Evolutionary conservation across 2,113 vertebrate genomes (phyloP), one percentile per base, ranked within the genome.

Genomic region (Heterotis niloticus): DNA sequence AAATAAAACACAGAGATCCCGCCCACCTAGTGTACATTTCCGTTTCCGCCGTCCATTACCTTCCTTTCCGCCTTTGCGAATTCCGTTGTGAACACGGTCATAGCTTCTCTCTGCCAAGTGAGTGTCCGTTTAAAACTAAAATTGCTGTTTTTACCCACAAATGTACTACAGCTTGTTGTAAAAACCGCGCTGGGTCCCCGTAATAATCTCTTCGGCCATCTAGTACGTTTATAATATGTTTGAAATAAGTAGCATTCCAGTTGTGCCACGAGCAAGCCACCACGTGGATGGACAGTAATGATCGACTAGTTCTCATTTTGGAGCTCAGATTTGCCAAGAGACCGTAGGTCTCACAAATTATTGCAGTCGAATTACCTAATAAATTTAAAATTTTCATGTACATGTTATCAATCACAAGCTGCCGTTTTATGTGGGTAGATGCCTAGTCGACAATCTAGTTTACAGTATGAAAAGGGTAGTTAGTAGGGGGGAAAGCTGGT

Each of bases 1-100:
- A 23, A n/a, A 4, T 17, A 4, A 10, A 62, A 62, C 20, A 20
- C 13, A 20, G 2, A 62, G 34, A n/a, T 56, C 52, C 74, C 80
- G 24, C 67, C 80, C 51, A 69, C 20, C 1, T 11, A 11, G 2
- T 23, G 2, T 16, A 62, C 76, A 16, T 85, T 89, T 81, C 83
- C 84, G 29, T 71, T 82, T 67, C 70, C 1, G 7, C 57, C n/a
- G 1, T 71, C 62, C 78, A 85, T 85, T 52, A 34, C 74, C 87
- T 89, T 93, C 91, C 90, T 93, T 91, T 93, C 89, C 82, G 82
- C 78, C 83, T 79, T 82, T 28, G 81, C 85, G 84, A 86, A 74
- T 82, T 70, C 81, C 66, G 54, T 3, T 66, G 88, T 83, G 86
- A 85, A 86, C 90, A 90, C 91, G 86, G 87, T 83, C 78, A 81